Conservation (phyloP, 64 coral and sea anemone species). For the Montipora capricornis region DNA sequence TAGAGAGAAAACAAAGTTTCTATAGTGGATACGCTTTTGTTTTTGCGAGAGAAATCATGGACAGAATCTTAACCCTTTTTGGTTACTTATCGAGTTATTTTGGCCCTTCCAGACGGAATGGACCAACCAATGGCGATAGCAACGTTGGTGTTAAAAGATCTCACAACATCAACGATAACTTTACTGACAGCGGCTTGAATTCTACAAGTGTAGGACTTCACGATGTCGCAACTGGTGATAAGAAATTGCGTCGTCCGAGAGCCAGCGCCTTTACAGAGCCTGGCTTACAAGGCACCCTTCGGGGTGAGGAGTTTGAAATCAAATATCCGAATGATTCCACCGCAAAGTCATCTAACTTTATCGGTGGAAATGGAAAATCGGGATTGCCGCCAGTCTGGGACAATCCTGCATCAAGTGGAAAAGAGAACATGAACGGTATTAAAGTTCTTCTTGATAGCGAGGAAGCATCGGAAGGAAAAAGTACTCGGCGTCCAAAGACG, state of each 20-base stretch:
- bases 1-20: neutral
- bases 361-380: neutral
- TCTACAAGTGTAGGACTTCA: neutral
- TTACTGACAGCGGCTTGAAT: neutral
- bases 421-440: neutral
- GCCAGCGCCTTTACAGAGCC: neutral
- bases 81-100: conserved; percentile 20
- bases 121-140: neutral
- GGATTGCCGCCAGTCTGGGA: neutral
- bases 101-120: neutral
- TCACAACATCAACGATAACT: neutral
- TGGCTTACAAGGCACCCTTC: neutral
- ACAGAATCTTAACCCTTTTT: conserved; percentile 10
- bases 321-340: neutral
- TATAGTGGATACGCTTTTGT: neutral
- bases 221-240: neutral
- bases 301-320: neutral
- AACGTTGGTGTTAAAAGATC: neutral
- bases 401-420: neutral
- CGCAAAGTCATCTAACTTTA: neutral
- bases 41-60: conserved; percentile 2
- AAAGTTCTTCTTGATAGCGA: neutral
- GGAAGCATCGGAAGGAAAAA: neutral
- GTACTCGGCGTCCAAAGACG: neutral
- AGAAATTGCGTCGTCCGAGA: neutral